A percentile compares a stretch with the other conserved stretches of the same genome.
Evolutionary conservation across 2,888 invertebrate genomes (phyloP).

Genomic region (Cepaea hortensis): DNA sequence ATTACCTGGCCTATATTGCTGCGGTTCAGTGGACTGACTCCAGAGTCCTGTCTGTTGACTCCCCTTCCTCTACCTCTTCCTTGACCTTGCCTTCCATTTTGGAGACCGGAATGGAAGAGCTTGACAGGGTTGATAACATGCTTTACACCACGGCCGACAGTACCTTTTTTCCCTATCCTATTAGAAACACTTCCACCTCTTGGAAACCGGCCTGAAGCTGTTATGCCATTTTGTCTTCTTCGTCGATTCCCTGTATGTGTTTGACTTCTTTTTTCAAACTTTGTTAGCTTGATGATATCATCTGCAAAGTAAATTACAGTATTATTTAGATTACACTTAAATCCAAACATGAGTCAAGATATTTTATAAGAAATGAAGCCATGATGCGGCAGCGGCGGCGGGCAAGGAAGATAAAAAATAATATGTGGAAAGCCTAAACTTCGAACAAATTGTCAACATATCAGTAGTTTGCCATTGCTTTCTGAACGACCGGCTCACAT

Average conservation of each 20-base stretch:
- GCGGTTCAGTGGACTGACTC: neutral
- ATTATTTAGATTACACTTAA: neutral
- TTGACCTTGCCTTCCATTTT: constrained; percentile 13
- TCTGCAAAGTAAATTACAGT: constrained; percentile 2
- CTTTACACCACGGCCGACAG: neutral
- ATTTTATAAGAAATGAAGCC: no score
- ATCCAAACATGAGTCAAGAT: neutral
- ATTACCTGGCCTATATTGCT: constrained; percentile 32
- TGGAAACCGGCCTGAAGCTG: neutral
- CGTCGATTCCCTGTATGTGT: neutral
- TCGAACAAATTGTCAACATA: no score
- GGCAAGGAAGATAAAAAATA: no score
- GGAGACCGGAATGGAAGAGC: constrained; percentile 7
- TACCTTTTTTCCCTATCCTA: neutral
- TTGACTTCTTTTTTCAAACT: constrained; percentile 22
- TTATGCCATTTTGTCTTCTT: constrained; percentile 1
- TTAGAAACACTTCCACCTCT: constrained; percentile 16
- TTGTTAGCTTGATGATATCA: constrained; percentile 43
- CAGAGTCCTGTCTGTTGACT: constrained; percentile 13
- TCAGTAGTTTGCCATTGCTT: no score
- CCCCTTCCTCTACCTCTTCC: constrained; percentile 23
- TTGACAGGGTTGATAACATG: constrained; percentile 24
- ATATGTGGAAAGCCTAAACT: no score
- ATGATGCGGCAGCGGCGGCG: no score
- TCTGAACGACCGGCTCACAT: no score